These are phyloP conservation scores for Coptodon bakossiorum DNA, from an alignment of 2,113 vertebrate species.

Conservation along the genomic window DNA sequence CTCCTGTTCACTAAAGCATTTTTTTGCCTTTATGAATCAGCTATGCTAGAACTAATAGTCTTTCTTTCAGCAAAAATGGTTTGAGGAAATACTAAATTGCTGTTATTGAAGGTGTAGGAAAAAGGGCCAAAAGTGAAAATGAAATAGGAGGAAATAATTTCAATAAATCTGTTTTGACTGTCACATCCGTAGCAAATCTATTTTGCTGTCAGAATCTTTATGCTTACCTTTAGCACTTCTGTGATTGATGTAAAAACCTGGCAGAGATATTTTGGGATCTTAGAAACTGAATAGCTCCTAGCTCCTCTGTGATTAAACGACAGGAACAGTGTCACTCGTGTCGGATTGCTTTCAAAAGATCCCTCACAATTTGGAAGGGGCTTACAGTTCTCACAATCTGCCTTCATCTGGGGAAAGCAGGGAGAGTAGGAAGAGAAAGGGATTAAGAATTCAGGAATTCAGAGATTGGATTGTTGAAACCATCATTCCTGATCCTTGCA, in stretches of 20 bases:
- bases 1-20: not conserved
- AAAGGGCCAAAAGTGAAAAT: not conserved
- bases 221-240: not conserved
- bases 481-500: slow-evolving; percentile 16
- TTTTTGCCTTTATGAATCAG: not conserved
- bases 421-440: slow-evolving; percentile 2
- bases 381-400: slow-evolving; percentile 26
- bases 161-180: not conserved
- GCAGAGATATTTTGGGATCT: slow-evolving; percentile 28
- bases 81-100: not conserved
- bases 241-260: not conserved
- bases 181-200: not conserved
- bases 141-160: not conserved
- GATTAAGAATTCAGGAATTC: slow-evolving; percentile 33
- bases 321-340: slow-evolving; percentile 23
- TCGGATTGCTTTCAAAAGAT: slow-evolving; percentile 34
- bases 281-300: slow-evolving; percentile 10
- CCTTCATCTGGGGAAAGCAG: slow-evolving; percentile 32
- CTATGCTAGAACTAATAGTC: not conserved
- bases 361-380: slow-evolving; percentile 18
- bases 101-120: not conserved
- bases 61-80: not conserved
- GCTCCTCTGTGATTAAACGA: slow-evolving; percentile 23
- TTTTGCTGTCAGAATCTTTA: not conserved
- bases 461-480: slow-evolving; percentile 7